A percentile compares a stretch with the other conserved stretches of the same genome.
Conservation (phyloP, 2,797 vertebrate species). For the Thamnophis elegans region DNA sequence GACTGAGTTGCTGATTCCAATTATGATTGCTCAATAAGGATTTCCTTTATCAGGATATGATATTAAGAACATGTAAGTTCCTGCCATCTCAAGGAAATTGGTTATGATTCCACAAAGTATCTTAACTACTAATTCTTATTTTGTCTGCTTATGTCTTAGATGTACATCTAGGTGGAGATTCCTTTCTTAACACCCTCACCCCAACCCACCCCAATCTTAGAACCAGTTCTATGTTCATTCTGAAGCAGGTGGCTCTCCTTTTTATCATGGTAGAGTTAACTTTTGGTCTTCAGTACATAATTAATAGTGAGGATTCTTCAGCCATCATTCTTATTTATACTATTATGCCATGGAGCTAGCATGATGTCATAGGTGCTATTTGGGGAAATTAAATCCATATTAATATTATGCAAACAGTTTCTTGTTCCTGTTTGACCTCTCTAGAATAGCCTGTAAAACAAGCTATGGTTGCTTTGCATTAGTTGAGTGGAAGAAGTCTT, state of each 20-base stretch:
- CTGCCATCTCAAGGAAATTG: neutral
- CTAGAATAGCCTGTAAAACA: neutral
- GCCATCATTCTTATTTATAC: neutral
- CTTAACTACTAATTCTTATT: neutral
- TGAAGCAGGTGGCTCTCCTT: neutral
- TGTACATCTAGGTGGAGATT: neutral
- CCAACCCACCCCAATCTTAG: neutral
- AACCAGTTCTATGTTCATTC: neutral
- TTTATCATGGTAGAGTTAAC: neutral
- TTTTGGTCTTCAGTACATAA: neutral
- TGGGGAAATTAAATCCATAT: neutral
- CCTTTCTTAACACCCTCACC: neutral
- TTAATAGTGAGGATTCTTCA: neutral
- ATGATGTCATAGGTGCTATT: neutral
- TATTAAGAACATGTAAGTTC: neutral
- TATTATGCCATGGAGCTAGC: neutral
- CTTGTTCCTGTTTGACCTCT: neutral
- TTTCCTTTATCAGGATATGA: neutral
- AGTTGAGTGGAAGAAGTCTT: neutral
- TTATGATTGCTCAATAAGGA: neutral
- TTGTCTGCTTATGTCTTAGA: neutral
- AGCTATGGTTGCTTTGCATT: neutral
- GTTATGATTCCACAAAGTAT: neutral
- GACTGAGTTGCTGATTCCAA: neutral
- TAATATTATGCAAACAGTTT: neutral